phyloP scores from a whole-genome alignment of 30 jellyfish, hydroid and myxozoan genomes.

The Chironex yamaguchii region DNA sequence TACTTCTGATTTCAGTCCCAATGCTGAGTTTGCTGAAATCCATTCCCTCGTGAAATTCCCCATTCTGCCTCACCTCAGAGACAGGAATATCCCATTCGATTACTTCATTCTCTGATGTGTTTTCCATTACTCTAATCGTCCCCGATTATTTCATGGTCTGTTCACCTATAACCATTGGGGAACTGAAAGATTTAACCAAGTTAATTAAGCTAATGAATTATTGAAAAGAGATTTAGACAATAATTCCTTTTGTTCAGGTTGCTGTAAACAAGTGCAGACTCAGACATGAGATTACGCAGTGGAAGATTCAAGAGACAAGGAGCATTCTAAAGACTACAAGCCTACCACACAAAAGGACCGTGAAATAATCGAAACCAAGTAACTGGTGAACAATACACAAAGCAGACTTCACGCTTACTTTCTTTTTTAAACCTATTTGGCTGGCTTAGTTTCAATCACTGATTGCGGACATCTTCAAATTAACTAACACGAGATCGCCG shows the following conservation, averaged over 20 bases:
- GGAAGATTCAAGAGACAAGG: background rate
- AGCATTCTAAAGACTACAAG: too few species aligned
- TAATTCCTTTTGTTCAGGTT: background rate
- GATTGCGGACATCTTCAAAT: too few species aligned
- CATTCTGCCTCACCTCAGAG: slow-evolving; percentile 70
- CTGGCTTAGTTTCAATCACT: too few species aligned
- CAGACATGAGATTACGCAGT: background rate
- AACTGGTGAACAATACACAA: too few species aligned
- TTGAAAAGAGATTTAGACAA: background rate
- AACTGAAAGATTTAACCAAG: background rate
- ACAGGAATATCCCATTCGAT: slow-evolving; percentile 95
- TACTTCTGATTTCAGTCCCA: slow-evolving; percentile 90
- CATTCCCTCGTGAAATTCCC: slow-evolving; percentile 50
- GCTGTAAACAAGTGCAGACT: background rate
- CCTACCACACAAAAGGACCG: too few species aligned
- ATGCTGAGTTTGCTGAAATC: slow-evolving; percentile 85
- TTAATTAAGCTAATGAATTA: background rate
- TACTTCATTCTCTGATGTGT: slow-evolving; percentile 64
- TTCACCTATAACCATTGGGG: background rate
- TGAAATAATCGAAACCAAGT: too few species aligned
- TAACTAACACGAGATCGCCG: too few species aligned
- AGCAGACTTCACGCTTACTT: too few species aligned
- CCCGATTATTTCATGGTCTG: background rate
- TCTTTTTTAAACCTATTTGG: too few species aligned
- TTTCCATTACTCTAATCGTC: slow-evolving; percentile 19